These are phyloP conservation scores for Centropyge bicolor DNA, from an alignment of 2,797 vertebrate species.

Conservation along the genomic window DNA sequence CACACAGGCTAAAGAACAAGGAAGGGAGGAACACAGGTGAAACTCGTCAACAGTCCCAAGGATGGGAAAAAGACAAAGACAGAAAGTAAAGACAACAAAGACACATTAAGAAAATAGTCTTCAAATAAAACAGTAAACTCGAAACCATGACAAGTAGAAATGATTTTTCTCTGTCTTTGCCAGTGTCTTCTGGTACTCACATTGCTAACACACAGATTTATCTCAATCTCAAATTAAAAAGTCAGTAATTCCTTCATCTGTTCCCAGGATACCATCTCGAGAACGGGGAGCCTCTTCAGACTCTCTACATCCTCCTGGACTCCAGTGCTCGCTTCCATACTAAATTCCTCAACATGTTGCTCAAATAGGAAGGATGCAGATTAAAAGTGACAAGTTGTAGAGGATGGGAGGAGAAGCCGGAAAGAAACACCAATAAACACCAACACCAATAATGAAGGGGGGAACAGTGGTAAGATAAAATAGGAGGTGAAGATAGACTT, in stretches of 20 bases:
- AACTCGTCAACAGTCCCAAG: too few relatives aligned
- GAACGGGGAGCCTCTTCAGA: slow-evolving; percentile 84
- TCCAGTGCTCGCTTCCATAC: slow-evolving; percentile 91
- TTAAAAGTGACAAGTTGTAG: not conserved
- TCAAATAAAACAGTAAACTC: too few relatives aligned
- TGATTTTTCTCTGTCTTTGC: not conserved
- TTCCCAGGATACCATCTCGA: slow-evolving; percentile 79
- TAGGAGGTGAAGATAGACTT: not conserved
- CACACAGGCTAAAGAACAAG: too few relatives aligned
- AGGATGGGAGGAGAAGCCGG: not conserved
- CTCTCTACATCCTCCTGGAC: slow-evolving; percentile 87
- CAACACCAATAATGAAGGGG: slow-evolving; percentile 21
- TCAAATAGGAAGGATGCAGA: slow-evolving; percentile 58
- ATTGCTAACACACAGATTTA: not conserved
- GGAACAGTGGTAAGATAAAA: too few relatives aligned
- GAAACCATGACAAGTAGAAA: not conserved
- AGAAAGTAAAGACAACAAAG: too few relatives aligned
- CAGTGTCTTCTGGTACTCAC: not conserved
- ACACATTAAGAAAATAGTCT: too few relatives aligned
- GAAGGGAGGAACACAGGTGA: too few relatives aligned
- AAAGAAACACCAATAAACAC: not conserved
- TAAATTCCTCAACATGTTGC: slow-evolving; percentile 85
- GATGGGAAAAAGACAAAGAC: too few relatives aligned
- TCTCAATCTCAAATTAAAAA: not conserved
- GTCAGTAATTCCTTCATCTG: slow-evolving; percentile 24